Base-by-base conservation (phyloP, 2,797 vertebrate species). In the Tokudaia tokunoshimensis region DNA sequence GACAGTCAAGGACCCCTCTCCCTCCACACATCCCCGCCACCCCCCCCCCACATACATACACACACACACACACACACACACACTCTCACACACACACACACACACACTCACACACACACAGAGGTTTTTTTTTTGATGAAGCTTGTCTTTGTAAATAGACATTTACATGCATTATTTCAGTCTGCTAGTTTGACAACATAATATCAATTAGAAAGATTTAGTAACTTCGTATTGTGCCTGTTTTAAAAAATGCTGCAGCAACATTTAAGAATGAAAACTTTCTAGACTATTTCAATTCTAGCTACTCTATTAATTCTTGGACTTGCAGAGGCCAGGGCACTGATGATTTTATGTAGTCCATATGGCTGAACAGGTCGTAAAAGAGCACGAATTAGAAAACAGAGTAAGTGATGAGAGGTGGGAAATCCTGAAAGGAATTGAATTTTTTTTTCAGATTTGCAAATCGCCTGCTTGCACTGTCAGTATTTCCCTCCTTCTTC, bases 371-470 rank as follows among this genome's bases (percentile, higher is more conserved):
- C 75, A 85, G 47, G 24, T 89, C 24, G 24, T 92, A n/a, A 94
- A 52, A 72, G 15, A 83, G 47, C 74, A 65, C 22, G 31, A 26
- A 57, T 89, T n/a, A 75, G 79, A 80, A 92, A 75, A n/a, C n/a
- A 61, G 24, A 87, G 24, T 79, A 81, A 76, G 50, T 89, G 65
- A 67, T 70, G 72, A 81, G 57, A 96, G 80, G 63, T 83, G 82
- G 70, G 61, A 88, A 82, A 91, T 67, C 92, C 59, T 82, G 89
- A 85, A 81, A 82, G 34, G 83, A 94, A 72, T 59, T 95, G 92
- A 82, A 91, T 72, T 75, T 44, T 44, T 83, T 86, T 76, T 94
- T 95, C 93, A 92, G 26, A 83, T 94, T 83, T 93, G 89, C 91
- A 88, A 93, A 81, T 94, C 9, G 1, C 37, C 24, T 44, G 52